Evolutionary conservation across 92 coral and sea anemone species (phyloP).

Genomic region (Siderastrea siderea): DNA sequence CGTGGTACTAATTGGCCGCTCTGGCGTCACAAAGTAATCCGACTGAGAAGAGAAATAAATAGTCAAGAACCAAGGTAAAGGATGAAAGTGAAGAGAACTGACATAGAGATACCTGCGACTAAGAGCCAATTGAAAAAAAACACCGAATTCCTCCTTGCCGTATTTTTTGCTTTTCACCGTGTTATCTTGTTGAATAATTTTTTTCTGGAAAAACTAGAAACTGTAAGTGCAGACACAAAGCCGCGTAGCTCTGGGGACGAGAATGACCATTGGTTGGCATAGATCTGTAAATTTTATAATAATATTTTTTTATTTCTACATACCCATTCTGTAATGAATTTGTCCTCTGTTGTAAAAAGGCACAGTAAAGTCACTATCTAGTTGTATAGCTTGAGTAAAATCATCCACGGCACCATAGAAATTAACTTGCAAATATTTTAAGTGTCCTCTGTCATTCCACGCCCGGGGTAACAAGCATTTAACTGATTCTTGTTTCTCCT

Average conservation of each 20-base stretch:
- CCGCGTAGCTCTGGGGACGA: neutral
- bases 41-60: too few species aligned
- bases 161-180: neutral
- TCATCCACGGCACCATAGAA: conserved; percentile 65
- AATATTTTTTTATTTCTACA: neutral
- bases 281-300: neutral
- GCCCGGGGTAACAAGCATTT: conserved; percentile 42
- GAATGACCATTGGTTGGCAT: neutral
- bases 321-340: conserved; percentile 77
- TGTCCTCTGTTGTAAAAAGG: conserved; percentile 79
- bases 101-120: too few species aligned
- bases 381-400: conserved; percentile 60
- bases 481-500: neutral
- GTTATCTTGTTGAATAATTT: neutral
- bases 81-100: too few species aligned
- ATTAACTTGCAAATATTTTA: conserved; percentile 66
- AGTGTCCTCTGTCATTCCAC: conserved; percentile 71
- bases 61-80: too few species aligned
- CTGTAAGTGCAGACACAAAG: neutral
- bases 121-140: too few species aligned
- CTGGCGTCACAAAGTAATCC: too few species aligned
- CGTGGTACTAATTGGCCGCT: too few species aligned
- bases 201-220: neutral
- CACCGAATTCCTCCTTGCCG: too few species aligned
- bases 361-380: conserved; percentile 59